Evolutionary conservation across 1,140 invertebrate species (phyloP).

Genomic region (Drosophila serrata): DNA sequence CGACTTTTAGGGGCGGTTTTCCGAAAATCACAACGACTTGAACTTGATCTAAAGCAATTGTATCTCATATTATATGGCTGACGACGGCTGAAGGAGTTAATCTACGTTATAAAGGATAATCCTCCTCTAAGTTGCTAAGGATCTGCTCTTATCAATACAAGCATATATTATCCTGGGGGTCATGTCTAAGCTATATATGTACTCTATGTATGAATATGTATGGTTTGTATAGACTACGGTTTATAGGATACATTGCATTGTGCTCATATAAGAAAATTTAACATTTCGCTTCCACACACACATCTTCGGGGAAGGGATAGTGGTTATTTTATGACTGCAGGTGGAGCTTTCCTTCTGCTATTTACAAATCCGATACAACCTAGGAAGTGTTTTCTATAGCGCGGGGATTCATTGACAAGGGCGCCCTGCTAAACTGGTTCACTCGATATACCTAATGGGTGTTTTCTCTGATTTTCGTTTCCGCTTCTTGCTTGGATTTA

Average conservation of each 20-base stretch:
- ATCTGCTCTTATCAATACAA: conserved; percentile 32
- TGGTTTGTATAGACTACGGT: conserved; percentile 71
- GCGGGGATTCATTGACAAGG: conserved; percentile 52
- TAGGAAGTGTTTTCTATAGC: conserved; percentile 60
- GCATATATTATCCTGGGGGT: conserved; percentile 23
- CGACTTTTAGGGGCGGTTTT: conserved; percentile 21
- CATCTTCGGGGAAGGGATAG: conserved; percentile 8
- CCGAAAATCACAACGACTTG: conserved; percentile 73
- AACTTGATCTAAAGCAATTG: conserved; percentile 65
- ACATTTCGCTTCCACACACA: conserved; percentile 61
- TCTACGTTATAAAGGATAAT: conserved; percentile 37
- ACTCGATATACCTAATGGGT: conserved; percentile 82
- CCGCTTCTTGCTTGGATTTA: conserved; percentile 35
- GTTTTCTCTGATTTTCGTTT: conserved; percentile 56
- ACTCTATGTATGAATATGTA: conserved; percentile 54
- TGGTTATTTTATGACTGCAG: conserved; percentile 11
- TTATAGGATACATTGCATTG: conserved; percentile 84
- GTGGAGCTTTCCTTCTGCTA: conserved; percentile 44
- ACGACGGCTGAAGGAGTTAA: conserved; percentile 45
- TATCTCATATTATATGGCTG: conserved; percentile 54
- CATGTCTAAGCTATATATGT: conserved; percentile 41
- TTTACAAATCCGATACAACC: conserved; percentile 76
- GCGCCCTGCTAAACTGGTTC: conserved; percentile 64
- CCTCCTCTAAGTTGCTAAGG: conserved; percentile 23
- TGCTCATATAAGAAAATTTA: conserved; percentile 81